These are phyloP conservation scores for Anoncus sp. DNA, from an alignment of 2,888 invertebrate species.

Conservation along the genomic window DNA sequence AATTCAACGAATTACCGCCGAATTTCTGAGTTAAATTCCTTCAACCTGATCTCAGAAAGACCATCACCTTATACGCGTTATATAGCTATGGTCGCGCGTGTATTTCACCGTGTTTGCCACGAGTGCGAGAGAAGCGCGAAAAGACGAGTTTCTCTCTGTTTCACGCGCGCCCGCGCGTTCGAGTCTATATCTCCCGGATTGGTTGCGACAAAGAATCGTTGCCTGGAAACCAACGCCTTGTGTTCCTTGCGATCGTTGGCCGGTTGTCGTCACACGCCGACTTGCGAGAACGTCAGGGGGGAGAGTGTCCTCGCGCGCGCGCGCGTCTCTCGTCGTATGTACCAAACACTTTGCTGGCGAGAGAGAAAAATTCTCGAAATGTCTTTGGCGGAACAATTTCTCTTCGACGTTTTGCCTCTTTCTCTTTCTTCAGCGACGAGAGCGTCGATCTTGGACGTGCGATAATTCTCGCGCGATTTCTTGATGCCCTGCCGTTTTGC, in stretches of 20 bases:
- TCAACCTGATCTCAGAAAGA: conserved; percentile 54
- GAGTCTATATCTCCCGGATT: conserved; percentile 34
- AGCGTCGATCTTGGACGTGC: conserved; percentile 64
- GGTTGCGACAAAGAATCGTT: conserved; percentile 59
- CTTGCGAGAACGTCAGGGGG: conserved; percentile 17
- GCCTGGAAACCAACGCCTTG: conserved; percentile 55
- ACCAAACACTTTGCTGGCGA: conserved; percentile 10
- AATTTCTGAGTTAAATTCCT: conserved; percentile 62
- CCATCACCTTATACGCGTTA: conserved; percentile 55
- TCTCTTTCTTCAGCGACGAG: conserved; percentile 55
- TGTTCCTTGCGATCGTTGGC: conserved; percentile 41
- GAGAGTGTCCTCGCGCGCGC: conserved; percentile 53
- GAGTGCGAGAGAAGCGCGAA: conserved; percentile 36
- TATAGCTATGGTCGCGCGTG: conserved; percentile 19
- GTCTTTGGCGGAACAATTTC: conserved; percentile 66
- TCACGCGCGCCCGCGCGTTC: too few species aligned
- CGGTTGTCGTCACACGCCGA: conserved; percentile 24
- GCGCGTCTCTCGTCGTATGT: conserved; percentile 41
- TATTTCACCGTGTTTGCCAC: conserved; percentile 18
- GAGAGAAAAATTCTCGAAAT: conserved; percentile 64
- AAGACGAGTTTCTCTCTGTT: conserved; percentile 43
- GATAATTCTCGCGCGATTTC: conserved; percentile 62
- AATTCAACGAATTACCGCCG: conserved; percentile 61
- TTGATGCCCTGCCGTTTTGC: conserved; percentile 45
- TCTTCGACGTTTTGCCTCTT: conserved; percentile 55